A percentile compares a stretch with the other conserved stretches of the same genome.
Conservation (phyloP, 2,113 vertebrate species). For the Steatornis caripensis region DNA sequence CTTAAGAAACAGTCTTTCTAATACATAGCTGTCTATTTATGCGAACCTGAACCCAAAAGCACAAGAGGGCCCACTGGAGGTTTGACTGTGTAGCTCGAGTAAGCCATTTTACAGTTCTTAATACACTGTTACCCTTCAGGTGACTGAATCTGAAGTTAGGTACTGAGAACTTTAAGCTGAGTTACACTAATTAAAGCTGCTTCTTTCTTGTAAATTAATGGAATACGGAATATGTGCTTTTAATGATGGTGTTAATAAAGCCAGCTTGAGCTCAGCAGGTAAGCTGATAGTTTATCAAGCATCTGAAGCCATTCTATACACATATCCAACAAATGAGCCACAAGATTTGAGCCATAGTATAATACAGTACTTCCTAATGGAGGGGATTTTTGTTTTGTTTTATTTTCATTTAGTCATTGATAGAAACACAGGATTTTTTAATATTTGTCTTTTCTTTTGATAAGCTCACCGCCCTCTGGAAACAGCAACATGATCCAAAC, state of each 20-base stretch:
- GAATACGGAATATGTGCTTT: background rate
- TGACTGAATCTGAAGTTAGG: background rate
- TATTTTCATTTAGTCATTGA: constrained; percentile 35
- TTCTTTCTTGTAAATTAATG: constrained; percentile 18
- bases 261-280: background rate
- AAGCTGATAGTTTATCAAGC: constrained; percentile 13
- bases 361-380: constrained; percentile 22
- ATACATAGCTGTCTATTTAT: background rate
- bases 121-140: background rate
- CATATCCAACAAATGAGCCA: constrained; percentile 32
- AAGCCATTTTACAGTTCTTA: background rate
- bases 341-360: background rate
- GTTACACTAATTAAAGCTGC: constrained; percentile 23
- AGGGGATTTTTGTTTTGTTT: background rate
- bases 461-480: background rate
- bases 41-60: background rate
- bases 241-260: constrained; percentile 35
- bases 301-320: background rate
- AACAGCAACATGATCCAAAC: background rate
- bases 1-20: background rate
- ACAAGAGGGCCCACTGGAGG: background rate
- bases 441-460: constrained; percentile 28
- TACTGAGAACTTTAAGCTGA: background rate
- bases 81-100: background rate
- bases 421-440: constrained; percentile 27